These are phyloP conservation scores for Bufotes viridis DNA, from an alignment of 2,797 vertebrate genomes.

Conservation along the genomic window DNA sequence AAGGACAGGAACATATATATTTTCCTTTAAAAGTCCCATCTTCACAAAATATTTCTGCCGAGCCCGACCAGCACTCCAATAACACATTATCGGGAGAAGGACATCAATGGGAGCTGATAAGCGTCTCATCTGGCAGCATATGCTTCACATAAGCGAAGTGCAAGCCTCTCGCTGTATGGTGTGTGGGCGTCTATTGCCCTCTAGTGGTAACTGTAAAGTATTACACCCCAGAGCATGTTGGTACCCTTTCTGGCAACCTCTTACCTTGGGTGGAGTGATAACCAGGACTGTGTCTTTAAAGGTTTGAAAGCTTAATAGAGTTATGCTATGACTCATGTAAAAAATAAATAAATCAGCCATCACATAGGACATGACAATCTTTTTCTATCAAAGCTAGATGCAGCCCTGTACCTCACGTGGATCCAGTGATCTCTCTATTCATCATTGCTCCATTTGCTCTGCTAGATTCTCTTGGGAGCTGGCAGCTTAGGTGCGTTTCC, in stretches of 20 bases:
- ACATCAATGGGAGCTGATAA: background rate
- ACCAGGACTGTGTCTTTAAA: background rate
- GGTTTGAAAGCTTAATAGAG: no score
- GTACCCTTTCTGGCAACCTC: background rate
- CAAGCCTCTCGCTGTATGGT: background rate
- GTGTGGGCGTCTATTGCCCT: background rate
- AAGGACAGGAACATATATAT: background rate
- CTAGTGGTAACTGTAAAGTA: background rate
- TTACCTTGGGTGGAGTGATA: background rate
- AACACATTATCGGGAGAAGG: background rate
- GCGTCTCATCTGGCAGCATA: background rate
- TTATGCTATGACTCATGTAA: no score
- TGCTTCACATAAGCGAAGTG: background rate
- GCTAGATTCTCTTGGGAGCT: no score
- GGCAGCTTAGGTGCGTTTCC: no score
- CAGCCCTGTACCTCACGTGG: no score
- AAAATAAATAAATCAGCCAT: no score
- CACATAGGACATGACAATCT: no score
- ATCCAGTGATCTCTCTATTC: no score
- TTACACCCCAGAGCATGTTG: background rate
- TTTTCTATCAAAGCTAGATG: no score
- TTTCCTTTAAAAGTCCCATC: background rate
- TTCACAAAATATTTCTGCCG: background rate
- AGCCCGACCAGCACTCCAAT: background rate
- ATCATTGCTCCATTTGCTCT: no score